These are phyloP conservation scores for Papilio gigon DNA, from an alignment of 2,888 invertebrate genomes.

Conservation along the genomic window DNA sequence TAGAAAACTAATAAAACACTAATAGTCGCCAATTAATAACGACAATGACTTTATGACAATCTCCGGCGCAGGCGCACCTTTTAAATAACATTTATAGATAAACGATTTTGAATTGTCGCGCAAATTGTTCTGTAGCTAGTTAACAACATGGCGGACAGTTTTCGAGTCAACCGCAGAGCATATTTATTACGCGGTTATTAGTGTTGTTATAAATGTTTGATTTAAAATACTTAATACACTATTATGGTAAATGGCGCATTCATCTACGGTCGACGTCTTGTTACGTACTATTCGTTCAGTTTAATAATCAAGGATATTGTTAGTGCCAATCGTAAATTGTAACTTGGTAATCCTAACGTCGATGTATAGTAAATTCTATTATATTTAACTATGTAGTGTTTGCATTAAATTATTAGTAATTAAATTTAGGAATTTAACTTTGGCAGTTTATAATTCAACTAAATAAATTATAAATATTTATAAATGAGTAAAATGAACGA, in stretches of 20 bases:
- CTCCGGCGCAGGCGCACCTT: neutral
- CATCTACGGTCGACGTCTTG: neutral
- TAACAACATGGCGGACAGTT: conserved; percentile 6
- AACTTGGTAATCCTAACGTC: neutral
- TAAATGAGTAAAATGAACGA: neutral
- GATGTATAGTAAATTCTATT: too few species aligned
- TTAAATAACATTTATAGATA: neutral
- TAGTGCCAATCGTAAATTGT: neutral
- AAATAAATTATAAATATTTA: neutral
- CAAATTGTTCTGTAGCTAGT: conserved; percentile 5
- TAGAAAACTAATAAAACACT: neutral
- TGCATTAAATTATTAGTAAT: too few species aligned
- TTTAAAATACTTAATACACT: conserved; percentile 3
- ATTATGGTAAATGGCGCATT: conserved; percentile 3
- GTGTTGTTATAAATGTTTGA: conserved; percentile 21
- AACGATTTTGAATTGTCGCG: conserved; percentile 16
- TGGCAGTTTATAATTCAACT: neutral
- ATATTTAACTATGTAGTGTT: too few species aligned
- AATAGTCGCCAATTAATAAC: neutral
- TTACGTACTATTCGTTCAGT: neutral
- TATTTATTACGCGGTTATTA: conserved; percentile 7
- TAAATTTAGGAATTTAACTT: too few species aligned
- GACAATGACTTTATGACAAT: neutral
- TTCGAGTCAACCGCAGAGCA: neutral
- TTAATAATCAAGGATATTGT: neutral